Evolutionary conservation across 2,888 invertebrate species (phyloP).

Genomic region (Caenorhabditis wallacei): DNA sequence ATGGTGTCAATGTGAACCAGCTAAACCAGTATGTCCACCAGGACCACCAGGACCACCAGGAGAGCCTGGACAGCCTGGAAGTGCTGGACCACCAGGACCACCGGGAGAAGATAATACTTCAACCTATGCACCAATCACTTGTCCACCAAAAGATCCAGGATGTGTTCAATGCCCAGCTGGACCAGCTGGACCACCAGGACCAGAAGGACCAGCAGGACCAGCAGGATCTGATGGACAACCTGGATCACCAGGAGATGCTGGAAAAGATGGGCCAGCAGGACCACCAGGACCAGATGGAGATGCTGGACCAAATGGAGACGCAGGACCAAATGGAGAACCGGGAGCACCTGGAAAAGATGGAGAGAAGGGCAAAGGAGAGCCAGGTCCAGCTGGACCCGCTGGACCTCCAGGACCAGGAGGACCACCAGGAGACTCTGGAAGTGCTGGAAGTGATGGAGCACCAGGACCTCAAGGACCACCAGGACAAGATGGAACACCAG

Average conservation of each 20-base stretch:
- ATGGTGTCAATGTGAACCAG: constrained; percentile 73
- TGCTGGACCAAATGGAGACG: constrained; percentile 56
- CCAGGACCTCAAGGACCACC: constrained; percentile 69
- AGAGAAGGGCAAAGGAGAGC: constrained; percentile 64
- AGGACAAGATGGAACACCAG: constrained; percentile 65
- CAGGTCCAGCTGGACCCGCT: constrained; percentile 61
- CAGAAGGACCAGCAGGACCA: constrained; percentile 65
- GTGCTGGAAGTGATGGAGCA: constrained; percentile 59
- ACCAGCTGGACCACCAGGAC: constrained; percentile 64
- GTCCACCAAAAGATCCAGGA: constrained; percentile 63
- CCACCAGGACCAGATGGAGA: constrained; percentile 66
- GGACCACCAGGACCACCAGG: constrained; percentile 74
- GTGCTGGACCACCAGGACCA: constrained; percentile 67
- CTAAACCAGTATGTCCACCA: constrained; percentile 66
- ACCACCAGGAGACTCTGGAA: constrained; percentile 62
- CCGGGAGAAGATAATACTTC: constrained; percentile 65
- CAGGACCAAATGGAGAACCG: constrained; percentile 63
- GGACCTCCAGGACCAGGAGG: constrained; percentile 66
- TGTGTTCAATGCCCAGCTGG: constrained; percentile 68
- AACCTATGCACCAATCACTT: constrained; percentile 67
- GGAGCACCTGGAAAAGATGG: constrained; percentile 66
- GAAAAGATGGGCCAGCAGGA: constrained; percentile 67
- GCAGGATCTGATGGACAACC: constrained; percentile 63
- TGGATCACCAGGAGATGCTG: constrained; percentile 61
- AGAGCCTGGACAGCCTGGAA: constrained; percentile 67